A percentile compares a stretch with the other conserved stretches of the same genome.
Conservation (phyloP, 2,113 vertebrate species). For the Acinonyx jubatus region DNA sequence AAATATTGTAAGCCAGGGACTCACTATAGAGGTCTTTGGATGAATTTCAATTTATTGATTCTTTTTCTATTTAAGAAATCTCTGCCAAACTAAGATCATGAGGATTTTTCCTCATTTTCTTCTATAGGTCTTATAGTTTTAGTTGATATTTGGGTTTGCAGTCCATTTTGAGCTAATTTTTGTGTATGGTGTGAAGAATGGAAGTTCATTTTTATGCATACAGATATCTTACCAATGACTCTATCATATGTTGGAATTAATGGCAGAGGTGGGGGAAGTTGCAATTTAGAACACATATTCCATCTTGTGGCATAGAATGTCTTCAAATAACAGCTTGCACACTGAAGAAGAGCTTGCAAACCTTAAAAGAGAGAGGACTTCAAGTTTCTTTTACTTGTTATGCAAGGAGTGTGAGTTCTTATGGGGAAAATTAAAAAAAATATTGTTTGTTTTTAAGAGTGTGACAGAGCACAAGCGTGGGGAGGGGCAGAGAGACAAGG, state of each 20-base stretch:
- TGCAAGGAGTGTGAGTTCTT: background rate
- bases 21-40: background rate
- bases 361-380: background rate
- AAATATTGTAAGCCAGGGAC: background rate
- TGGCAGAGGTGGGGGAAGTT: background rate
- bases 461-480: too few species aligned
- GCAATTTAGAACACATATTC: background rate
- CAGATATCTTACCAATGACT: background rate
- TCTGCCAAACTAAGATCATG: background rate
- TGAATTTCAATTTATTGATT: background rate
- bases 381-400: background rate
- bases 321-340: background rate
- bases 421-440: background rate
- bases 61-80: background rate
- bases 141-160: background rate
- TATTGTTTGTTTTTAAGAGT: too few species aligned
- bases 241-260: background rate
- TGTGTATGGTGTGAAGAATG: background rate
- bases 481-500: too few species aligned
- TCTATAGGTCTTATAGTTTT: background rate
- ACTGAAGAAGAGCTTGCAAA: background rate
- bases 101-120: background rate
- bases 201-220: background rate
- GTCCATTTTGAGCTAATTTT: background rate
- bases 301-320: background rate